Evolutionary conservation across 2,888 invertebrate species (phyloP).

Genomic region (Unio pictorum): DNA sequence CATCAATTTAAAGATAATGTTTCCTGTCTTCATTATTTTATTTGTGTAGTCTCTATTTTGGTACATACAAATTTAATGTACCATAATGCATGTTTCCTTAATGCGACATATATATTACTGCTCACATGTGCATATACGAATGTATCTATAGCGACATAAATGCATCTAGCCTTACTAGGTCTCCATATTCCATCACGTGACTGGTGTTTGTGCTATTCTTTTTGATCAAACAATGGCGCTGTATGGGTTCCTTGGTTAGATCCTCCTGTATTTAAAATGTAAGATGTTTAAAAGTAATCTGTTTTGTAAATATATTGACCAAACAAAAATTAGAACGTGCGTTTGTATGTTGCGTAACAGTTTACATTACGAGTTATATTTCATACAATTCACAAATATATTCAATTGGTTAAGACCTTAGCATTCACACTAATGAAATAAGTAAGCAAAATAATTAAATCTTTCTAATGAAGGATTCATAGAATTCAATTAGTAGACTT

Average conservation of each 20-base stretch:
- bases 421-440: too few species aligned
- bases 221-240: constrained; percentile 74
- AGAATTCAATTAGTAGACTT: too few species aligned
- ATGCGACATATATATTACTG: background rate
- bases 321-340: too few species aligned
- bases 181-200: constrained; percentile 77
- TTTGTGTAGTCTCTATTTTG: too few species aligned
- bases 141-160: background rate
- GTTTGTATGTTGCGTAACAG: too few species aligned
- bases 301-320: background rate
- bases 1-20: too few species aligned
- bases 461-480: too few species aligned
- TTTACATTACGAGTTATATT: too few species aligned
- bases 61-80: background rate
- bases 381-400: too few species aligned
- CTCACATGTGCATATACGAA: background rate
- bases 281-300: background rate
- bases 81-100: background rate
- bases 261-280: constrained; percentile 69
- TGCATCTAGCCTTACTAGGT: constrained; percentile 59
- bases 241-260: constrained; percentile 73
- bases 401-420: too few species aligned
- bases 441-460: background rate
- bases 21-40: too few species aligned
- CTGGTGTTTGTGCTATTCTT: constrained; percentile 75